These are phyloP conservation scores for Pithys albifrons DNA, from an alignment of 2,113 vertebrate genomes.

Conservation along the genomic window DNA sequence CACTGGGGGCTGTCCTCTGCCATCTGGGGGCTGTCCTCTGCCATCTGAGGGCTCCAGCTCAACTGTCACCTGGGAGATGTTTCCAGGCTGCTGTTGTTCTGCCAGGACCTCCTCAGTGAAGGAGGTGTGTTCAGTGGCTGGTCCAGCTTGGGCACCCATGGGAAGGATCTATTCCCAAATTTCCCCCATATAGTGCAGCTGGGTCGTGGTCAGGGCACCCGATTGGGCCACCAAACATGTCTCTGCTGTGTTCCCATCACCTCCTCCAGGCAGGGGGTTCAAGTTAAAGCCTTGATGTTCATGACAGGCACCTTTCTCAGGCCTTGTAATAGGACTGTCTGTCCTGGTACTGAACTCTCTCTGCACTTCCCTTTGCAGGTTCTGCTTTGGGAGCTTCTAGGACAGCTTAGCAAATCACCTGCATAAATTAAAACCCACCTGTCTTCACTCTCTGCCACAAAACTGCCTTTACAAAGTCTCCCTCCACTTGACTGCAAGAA, in stretches of 20 bases:
- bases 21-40: background rate
- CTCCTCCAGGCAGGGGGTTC: background rate
- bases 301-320: accelerated
- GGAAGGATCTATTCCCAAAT: background rate
- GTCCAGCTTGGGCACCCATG: background rate
- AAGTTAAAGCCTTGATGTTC: background rate
- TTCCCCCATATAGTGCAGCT: background rate
- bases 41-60: background rate
- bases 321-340: background rate
- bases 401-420: background rate
- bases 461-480: background rate
- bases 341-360: background rate
- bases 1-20: background rate
- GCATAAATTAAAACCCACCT: background rate
- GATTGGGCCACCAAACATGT: background rate
- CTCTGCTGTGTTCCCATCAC: background rate
- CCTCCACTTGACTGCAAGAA: accelerated
- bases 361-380: background rate
- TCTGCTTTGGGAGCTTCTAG: background rate
- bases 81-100: background rate
- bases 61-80: background rate
- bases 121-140: background rate
- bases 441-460: background rate
- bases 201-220: background rate
- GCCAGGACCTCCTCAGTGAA: background rate